Conservation (phyloP, 1,140 invertebrate species). For the Trypoxylus dichotomus region DNA sequence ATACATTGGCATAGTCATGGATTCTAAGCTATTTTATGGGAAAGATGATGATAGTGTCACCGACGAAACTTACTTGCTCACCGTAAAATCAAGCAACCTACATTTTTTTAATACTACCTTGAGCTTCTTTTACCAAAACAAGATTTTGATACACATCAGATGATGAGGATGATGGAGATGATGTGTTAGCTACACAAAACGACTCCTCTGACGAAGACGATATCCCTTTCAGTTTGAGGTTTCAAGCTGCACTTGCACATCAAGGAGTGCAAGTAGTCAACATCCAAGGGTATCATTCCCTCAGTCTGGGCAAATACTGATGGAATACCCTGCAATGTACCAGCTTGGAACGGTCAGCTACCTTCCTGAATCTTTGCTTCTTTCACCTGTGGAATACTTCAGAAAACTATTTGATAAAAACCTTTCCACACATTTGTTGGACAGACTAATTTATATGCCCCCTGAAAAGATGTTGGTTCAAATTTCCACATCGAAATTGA, state of each 20-base stretch:
- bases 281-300: background rate
- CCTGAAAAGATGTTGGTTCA: conserved; percentile 13
- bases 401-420: background rate
- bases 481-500: background rate
- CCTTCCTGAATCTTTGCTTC: background rate
- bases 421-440: conserved; percentile 7
- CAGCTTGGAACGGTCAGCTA: too few relatives aligned
- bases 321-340: too few relatives aligned
- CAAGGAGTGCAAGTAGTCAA: background rate
- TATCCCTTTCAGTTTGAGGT: background rate
- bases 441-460: background rate
- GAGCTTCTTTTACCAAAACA: background rate
- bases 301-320: conserved; percentile 9
- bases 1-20: too few relatives aligned
- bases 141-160: too few relatives aligned
- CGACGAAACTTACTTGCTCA: conserved; percentile 22
- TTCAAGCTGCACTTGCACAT: background rate
- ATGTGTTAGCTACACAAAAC: conserved; percentile 13
- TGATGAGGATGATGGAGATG: conserved; percentile 12
- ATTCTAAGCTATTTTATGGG: too few relatives aligned
- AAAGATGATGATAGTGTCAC: too few relatives aligned
- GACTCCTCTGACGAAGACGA: too few relatives aligned
- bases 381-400: background rate
- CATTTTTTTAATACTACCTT: background rate
- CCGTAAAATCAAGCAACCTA: background rate